A percentile compares a stretch with the other conserved stretches of the same genome.
phyloP scores from a whole-genome alignment of 2,113 vertebrate species.

The Hyla sarda region DNA sequence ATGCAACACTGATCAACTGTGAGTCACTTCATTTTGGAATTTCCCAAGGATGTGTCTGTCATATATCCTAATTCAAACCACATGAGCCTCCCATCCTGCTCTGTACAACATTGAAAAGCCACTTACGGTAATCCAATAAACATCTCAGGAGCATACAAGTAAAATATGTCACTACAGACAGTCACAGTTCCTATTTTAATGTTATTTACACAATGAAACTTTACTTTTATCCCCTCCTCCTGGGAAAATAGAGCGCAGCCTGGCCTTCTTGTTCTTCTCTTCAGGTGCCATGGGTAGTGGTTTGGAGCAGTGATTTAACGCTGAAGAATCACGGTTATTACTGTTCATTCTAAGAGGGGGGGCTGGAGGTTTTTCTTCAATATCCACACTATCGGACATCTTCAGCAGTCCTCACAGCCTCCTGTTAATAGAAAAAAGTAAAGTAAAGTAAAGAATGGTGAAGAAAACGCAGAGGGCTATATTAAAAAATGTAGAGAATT shows the following conservation, averaged over 20 bases:
- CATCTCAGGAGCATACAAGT: not conserved
- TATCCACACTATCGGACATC: slow-evolving; percentile 96
- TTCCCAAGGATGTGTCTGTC: not conserved
- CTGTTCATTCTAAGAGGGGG: slow-evolving; percentile 99
- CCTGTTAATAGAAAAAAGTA: slow-evolving; percentile 69
- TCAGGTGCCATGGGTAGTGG: slow-evolving; percentile 98
- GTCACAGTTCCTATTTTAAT: not conserved
- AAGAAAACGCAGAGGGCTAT: not conserved
- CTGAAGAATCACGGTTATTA: slow-evolving; percentile 94
- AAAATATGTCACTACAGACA: not conserved
- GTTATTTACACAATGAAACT: slow-evolving; percentile 70
- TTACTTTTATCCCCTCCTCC: slow-evolving; percentile 98
- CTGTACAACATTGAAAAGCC: not conserved
- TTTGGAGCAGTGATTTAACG: slow-evolving; percentile 92
- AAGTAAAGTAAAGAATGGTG: not conserved
- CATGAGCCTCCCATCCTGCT: not conserved
- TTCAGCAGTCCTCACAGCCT: slow-evolving; percentile 89
- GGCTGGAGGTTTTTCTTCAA: slow-evolving; percentile 98
- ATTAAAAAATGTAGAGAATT: not conserved
- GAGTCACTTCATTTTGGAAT: not conserved
- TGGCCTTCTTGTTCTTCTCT: slow-evolving; percentile 99
- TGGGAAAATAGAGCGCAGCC: slow-evolving; percentile 98
- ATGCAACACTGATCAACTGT: not conserved
- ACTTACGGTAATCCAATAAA: slow-evolving; percentile 1
- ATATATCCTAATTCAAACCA: not conserved